Conservation (phyloP, 2,113 vertebrate species). For the Mellivora capensis region DNA sequence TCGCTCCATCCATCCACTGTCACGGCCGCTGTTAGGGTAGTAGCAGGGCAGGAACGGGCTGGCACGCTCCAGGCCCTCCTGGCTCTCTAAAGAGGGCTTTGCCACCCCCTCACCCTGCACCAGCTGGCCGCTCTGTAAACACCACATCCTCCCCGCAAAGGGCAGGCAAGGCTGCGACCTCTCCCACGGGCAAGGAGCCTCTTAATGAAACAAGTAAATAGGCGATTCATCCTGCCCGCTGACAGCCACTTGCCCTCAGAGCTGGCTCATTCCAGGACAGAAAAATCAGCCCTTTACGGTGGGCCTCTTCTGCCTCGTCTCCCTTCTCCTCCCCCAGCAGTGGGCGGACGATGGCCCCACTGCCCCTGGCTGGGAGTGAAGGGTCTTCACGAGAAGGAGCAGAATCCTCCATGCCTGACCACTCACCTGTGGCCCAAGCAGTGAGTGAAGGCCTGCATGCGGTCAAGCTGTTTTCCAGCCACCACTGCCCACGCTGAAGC, state of each 20-base stretch:
- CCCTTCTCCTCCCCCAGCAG: neutral
- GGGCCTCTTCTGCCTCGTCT: neutral
- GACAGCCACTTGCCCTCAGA: neutral
- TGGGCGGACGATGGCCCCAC: too few relatives aligned
- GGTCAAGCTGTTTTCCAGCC: neutral
- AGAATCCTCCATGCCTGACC: neutral
- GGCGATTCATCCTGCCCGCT: neutral
- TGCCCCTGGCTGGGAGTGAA: neutral
- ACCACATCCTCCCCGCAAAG: neutral
- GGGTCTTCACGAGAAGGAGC: neutral
- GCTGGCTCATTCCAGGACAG: neutral
- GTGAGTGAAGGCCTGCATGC: neutral
- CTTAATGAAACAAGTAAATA: conserved; percentile 36
- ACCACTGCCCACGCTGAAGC: neutral
- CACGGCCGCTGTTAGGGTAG: neutral
- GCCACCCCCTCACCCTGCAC: neutral
- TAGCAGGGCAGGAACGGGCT: neutral
- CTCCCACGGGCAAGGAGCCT: neutral
- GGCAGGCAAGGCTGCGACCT: neutral
- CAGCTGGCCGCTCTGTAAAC: conserved; percentile 27
- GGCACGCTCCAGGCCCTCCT: neutral
- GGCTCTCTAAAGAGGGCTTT: neutral
- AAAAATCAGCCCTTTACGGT: neutral
- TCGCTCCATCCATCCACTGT: neutral
- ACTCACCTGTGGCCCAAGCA: neutral